Percentiles rank a stretch among this genome's conserved stretches.
Evolutionary conservation across 1,140 invertebrate species (phyloP).

Genomic region (Drosophila subpulchrella): DNA sequence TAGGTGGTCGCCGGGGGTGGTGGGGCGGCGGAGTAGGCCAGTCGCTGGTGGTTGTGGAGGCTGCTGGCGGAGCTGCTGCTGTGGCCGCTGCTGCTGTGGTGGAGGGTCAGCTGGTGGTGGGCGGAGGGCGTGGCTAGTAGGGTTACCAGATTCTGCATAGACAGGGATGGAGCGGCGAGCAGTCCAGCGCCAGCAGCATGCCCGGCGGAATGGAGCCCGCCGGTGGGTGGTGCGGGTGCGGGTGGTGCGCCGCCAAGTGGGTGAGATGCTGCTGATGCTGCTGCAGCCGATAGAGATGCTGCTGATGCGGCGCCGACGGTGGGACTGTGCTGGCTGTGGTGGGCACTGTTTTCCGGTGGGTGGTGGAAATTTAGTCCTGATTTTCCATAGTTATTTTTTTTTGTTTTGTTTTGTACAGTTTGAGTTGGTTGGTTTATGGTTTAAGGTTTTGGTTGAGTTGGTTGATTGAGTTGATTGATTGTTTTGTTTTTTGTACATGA

Average conservation of each 20-base stretch:
- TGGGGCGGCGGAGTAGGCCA: constrained; percentile 23
- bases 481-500: constrained; percentile 81
- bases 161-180: constrained; percentile 90
- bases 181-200: constrained; percentile 84
- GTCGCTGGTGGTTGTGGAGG: constrained; percentile 37
- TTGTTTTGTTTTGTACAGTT: constrained; percentile 76
- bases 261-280: constrained; percentile 51
- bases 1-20: constrained; percentile 31
- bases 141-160: constrained; percentile 95
- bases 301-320: constrained; percentile 57
- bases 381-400: constrained; percentile 71
- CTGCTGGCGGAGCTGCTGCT: constrained; percentile 27
- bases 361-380: constrained; percentile 84
- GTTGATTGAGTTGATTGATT: constrained; percentile 75
- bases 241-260: constrained; percentile 66
- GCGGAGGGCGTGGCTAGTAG: constrained; percentile 87
- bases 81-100: constrained; percentile 24
- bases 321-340: constrained; percentile 74
- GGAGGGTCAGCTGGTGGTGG: constrained; percentile 70
- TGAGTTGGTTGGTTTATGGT: constrained; percentile 75
- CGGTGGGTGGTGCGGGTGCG: constrained; percentile 41
- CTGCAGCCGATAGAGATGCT: constrained; percentile 72
- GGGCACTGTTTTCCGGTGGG: constrained; percentile 84
- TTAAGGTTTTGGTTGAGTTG: constrained; percentile 81
- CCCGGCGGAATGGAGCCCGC: constrained; percentile 68